A percentile compares a stretch with the other conserved stretches of the same genome.
Conservation (phyloP, 2,888 invertebrate species). For the Nipponacmea schrenckii region DNA sequence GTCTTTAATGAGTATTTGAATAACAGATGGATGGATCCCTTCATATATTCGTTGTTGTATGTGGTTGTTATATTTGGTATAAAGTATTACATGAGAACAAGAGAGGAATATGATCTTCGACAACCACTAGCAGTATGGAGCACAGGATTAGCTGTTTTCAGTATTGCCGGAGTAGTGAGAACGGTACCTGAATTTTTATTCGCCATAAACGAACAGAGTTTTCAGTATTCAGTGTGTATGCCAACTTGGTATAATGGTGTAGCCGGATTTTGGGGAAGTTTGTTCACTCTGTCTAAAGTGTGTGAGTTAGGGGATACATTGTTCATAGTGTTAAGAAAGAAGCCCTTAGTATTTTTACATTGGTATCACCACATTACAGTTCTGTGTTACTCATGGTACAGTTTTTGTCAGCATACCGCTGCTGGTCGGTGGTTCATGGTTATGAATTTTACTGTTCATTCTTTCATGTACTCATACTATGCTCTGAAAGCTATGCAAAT, state of each 20-base stretch:
- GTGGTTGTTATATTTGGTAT: slow-evolving; percentile 94
- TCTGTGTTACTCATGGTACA: slow-evolving; percentile 70
- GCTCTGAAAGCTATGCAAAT: slow-evolving; percentile 68
- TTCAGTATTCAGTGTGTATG: slow-evolving; percentile 95
- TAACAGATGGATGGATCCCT: slow-evolving; percentile 93
- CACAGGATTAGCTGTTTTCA: slow-evolving; percentile 89
- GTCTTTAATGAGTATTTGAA: slow-evolving; percentile 93
- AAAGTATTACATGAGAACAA: slow-evolving; percentile 90
- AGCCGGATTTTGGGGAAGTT: slow-evolving; percentile 96
- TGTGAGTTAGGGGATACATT: slow-evolving; percentile 82
- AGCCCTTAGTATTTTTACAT: slow-evolving; percentile 71
- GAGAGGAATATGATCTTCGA: slow-evolving; percentile 89
- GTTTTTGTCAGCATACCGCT: slow-evolving; percentile 62
- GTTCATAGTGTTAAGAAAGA: slow-evolving; percentile 69
- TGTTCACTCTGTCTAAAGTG: slow-evolving; percentile 95
- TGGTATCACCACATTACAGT: slow-evolving; percentile 72
- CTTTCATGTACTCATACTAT: slow-evolving; percentile 71
- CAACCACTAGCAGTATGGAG: slow-evolving; percentile 92
- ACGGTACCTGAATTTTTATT: slow-evolving; percentile 93
- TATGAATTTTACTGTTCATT: slow-evolving; percentile 71
- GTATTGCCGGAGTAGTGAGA: slow-evolving; percentile 85
- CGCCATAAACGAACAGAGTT: slow-evolving; percentile 87
- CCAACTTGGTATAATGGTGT: slow-evolving; percentile 74
- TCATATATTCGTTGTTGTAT: slow-evolving; percentile 80
- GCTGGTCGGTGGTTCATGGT: slow-evolving; percentile 68